A percentile compares a stretch with the other conserved stretches of the same genome.
These are phyloP conservation scores for Xyliphius kryptos DNA, from an alignment of 2,113 vertebrate genomes.

Conservation along the genomic window DNA sequence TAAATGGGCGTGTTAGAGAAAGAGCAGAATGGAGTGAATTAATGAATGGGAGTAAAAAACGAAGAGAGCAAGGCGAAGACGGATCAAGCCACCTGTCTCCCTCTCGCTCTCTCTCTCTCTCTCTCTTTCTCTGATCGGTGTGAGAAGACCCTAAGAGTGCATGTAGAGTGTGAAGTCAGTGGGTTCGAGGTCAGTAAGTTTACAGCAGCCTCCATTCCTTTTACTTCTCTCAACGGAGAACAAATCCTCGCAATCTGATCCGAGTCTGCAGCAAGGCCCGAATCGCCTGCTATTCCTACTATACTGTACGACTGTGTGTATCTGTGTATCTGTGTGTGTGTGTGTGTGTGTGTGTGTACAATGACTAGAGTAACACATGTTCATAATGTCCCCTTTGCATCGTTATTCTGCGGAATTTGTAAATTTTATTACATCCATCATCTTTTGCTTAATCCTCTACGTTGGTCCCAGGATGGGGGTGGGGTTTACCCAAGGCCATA, in stretches of 20 bases:
- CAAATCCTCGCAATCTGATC: slow-evolving; percentile 8
- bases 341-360: neutral
- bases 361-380: neutral
- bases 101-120: slow-evolving; percentile 43
- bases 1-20: slow-evolving; percentile 68
- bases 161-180: slow-evolving; percentile 9
- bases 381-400: no score
- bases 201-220: neutral
- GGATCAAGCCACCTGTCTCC: slow-evolving; percentile 68
- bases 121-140: slow-evolving; percentile 13
- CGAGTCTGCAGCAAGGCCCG: neutral
- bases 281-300: neutral
- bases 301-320: neutral
- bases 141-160: neutral
- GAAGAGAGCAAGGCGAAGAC: slow-evolving; percentile 61
- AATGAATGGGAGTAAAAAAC: slow-evolving; percentile 73
- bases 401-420: no score
- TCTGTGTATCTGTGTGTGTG: neutral
- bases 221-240: neutral
- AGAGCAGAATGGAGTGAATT: slow-evolving; percentile 68
- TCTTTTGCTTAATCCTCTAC: no score
- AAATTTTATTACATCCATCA: no score
- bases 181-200: slow-evolving; percentile 3
- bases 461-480: no score
- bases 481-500: no score